Evolutionary conservation across 2,797 vertebrate species (phyloP).

Genomic region (Eulemur mongoz): DNA sequence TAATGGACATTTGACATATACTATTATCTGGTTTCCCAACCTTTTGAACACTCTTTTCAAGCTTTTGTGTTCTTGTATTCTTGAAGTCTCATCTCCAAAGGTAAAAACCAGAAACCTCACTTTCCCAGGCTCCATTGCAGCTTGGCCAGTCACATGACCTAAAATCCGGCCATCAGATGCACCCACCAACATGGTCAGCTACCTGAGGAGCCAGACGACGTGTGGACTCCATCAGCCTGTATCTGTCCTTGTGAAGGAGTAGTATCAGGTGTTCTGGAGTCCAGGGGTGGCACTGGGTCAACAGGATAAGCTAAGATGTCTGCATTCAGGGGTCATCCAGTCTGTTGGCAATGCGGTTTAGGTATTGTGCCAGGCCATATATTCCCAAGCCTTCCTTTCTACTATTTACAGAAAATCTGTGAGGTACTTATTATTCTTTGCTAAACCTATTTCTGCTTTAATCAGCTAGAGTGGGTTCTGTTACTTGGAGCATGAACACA

Average conservation of each 20-base stretch:
- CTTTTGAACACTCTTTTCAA: background rate
- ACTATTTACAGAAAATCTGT: background rate
- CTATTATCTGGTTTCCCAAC: background rate
- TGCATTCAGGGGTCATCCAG: rapidly evolving
- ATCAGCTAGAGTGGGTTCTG: background rate
- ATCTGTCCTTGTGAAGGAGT: background rate
- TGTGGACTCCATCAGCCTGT: background rate
- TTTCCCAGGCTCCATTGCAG: background rate
- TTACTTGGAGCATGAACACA: background rate
- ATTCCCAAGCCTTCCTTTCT: background rate
- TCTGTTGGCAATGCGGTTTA: background rate
- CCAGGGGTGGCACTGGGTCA: background rate
- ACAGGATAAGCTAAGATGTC: background rate
- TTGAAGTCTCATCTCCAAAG: background rate
- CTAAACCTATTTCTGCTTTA: background rate
- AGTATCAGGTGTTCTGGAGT: background rate
- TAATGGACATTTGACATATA: background rate
- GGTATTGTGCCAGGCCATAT: background rate
- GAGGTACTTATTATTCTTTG: background rate
- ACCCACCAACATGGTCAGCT: background rate
- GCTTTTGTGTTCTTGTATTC: background rate
- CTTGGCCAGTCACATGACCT: background rate
- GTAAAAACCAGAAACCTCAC: background rate
- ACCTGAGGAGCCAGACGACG: background rate
- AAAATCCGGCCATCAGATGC: background rate